These are phyloP conservation scores for Lasioglossum figueresi DNA, from an alignment of 2,888 invertebrate species.

Conservation along the genomic window DNA sequence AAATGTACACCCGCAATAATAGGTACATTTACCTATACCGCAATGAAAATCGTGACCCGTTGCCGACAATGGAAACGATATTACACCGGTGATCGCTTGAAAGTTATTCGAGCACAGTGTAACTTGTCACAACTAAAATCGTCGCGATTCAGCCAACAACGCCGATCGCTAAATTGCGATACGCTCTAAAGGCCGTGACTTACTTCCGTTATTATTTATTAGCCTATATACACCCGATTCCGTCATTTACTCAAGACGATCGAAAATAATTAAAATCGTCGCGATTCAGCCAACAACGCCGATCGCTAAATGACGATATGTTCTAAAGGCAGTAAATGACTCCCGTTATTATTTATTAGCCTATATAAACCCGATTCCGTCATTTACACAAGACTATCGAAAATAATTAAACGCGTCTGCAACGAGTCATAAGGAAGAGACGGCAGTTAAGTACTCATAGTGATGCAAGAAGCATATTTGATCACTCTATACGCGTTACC, in stretches of 20 bases:
- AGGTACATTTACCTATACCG: too few species aligned
- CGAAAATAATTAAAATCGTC: conserved; percentile 21
- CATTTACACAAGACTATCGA: neutral
- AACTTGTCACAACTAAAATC: neutral
- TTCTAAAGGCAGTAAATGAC: neutral
- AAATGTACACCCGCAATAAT: too few species aligned
- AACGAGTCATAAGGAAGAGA: conserved; percentile 21
- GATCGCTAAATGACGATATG: neutral
- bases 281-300: neutral
- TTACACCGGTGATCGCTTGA: neutral
- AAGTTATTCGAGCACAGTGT: neutral
- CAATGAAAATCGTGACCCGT: neutral
- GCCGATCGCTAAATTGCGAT: neutral
- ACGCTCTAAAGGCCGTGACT: neutral
- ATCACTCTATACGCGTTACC: conserved; percentile 61
- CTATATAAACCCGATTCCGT: conserved; percentile 22
- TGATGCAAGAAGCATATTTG: conserved; percentile 66
- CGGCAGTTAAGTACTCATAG: neutral
- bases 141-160: neutral
- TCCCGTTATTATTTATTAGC: conserved; percentile 18
- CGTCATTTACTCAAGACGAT: neutral
- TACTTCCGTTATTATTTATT: conserved; percentile 18
- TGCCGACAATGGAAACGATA: neutral
- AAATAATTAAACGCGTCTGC: conserved; percentile 30
- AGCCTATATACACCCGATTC: conserved; percentile 19